phyloP scores from a whole-genome alignment of 2,113 vertebrate genomes.

The Corapipo altera region DNA sequence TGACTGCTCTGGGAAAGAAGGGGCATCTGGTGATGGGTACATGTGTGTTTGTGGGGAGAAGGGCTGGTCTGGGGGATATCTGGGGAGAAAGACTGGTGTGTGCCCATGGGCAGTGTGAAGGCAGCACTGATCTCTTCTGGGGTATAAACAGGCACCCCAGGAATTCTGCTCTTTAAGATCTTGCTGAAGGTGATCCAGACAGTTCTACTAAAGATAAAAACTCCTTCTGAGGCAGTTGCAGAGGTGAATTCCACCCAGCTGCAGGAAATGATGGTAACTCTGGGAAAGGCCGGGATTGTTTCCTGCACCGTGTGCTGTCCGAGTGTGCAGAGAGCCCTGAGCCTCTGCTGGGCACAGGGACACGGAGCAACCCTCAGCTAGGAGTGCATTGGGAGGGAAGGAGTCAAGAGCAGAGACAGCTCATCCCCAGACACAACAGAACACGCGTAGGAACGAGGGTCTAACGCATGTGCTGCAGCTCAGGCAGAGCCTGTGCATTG shows the following conservation, averaged over 20 bases:
- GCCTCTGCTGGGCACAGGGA: not conserved
- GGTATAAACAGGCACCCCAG: not conserved
- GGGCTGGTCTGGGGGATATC: not conserved
- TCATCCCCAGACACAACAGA: not conserved
- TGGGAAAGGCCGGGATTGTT: not conserved
- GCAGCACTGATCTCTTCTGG: not conserved
- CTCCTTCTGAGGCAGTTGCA: not conserved
- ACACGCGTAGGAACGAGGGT: not conserved
- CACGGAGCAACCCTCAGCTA: not conserved
- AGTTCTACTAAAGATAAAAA: not conserved
- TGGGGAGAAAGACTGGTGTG: not conserved
- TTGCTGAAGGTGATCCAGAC: not conserved
- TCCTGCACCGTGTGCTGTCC: not conserved
- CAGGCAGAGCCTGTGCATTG: not conserved
- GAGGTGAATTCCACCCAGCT: not conserved
- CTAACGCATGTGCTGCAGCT: fast-evolving
- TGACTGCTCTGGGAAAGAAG: not conserved
- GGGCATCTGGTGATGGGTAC: not conserved
- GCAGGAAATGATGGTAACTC: not conserved
- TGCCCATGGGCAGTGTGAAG: not conserved
- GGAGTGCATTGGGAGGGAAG: not conserved
- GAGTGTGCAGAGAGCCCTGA: not conserved
- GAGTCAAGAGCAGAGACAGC: not conserved
- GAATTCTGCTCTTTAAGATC: not conserved
- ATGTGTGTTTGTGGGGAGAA: not conserved